Base-by-base conservation (phyloP, 2,797 vertebrate species). In the Fratercula arctica region DNA sequence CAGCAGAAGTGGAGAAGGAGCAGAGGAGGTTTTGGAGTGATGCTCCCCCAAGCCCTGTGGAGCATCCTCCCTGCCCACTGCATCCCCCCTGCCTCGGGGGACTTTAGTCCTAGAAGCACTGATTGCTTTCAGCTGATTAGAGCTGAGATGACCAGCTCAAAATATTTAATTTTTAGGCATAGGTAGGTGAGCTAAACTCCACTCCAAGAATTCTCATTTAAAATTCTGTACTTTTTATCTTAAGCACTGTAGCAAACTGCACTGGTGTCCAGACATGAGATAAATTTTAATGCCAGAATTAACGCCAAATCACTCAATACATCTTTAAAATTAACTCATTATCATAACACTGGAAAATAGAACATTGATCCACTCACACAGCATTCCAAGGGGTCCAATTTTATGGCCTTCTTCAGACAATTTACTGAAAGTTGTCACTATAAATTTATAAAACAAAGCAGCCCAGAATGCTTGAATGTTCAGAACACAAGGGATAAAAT, bases 291-390 rank as follows among this genome's bases (percentile, higher is more conserved):
- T 90, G 88, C 61, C 92, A 90, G 70, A 96, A 97, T 95, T 96
- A 97, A 95, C 1, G 16, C 70, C 89, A 93, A 95, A 95, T 94
- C 95, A 90, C 74, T 96, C 93, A 90, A 96, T 97, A 92, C 46
- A 83, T 97, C 93, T 96, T 92, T 86, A 95, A 96, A 97, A 96
- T 95, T 92, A 95, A 94, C 92, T 96, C 89, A 94, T 97, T 97
- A 95, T 96, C 95, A 93, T 97, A 97, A 94, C 61, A 2, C 85
- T 96, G 89, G 94, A 96, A 97, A 96, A 97, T 85, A 94, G 96
- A 95, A 84, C 93, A 96, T 96, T 95, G 96, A 96, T 97, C 95
- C 87, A 92, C 88, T 92, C 84, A 70, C 74, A 85, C 45, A 87
- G 76, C 78, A 72, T 94, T 93, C 80, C 87, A 76, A 94, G 89